Evolutionary conservation across 2,888 invertebrate genomes (phyloP).

Genomic region (Heteromyza rotundicornis): DNA sequence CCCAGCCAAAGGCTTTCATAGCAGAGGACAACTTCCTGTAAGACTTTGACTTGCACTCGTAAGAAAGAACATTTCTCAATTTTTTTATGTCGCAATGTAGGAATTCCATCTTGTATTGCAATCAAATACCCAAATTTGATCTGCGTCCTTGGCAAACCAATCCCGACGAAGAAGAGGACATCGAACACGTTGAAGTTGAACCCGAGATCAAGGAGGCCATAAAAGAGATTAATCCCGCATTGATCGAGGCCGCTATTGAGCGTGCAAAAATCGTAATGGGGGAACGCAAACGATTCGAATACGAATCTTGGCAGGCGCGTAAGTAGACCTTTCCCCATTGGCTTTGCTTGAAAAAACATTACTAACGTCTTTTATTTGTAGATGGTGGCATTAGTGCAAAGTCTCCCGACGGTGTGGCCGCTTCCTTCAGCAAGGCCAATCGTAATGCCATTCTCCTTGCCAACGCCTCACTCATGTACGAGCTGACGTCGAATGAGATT

Average conservation of each 20-base stretch:
- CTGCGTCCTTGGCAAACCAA: slow-evolving; percentile 70
- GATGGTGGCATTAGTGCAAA: slow-evolving; percentile 85
- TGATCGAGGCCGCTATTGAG: slow-evolving; percentile 76
- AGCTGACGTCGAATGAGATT: slow-evolving; percentile 86
- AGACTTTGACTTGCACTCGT: slow-evolving; percentile 57
- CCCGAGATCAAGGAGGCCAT: slow-evolving; percentile 64
- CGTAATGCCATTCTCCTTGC: slow-evolving; percentile 81
- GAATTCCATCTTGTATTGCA: slow-evolving; percentile 76
- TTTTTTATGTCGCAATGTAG: slow-evolving; percentile 53
- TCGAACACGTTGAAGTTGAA: slow-evolving; percentile 55
- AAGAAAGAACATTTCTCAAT: too few species aligned
- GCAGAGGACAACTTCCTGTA: slow-evolving; percentile 85
- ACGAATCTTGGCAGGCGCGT: slow-evolving; percentile 80
- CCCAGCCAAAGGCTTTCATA: slow-evolving; percentile 88
- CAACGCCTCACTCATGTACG: slow-evolving; percentile 84
- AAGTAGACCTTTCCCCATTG: slow-evolving; percentile 57
- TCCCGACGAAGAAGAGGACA: slow-evolving; percentile 59
- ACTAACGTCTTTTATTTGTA: slow-evolving; percentile 49
- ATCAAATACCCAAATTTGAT: slow-evolving; percentile 73
- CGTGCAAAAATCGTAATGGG: slow-evolving; percentile 80
- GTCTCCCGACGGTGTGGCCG: slow-evolving; percentile 85
- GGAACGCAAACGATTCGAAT: slow-evolving; percentile 78
- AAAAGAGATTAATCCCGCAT: slow-evolving; percentile 73
- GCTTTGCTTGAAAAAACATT: background rate
- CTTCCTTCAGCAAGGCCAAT: slow-evolving; percentile 89